A percentile compares a stretch with the other conserved stretches of the same genome.
Evolutionary conservation across 2,797 vertebrate genomes (phyloP).

Genomic region (Tauraco hartlaubi): DNA sequence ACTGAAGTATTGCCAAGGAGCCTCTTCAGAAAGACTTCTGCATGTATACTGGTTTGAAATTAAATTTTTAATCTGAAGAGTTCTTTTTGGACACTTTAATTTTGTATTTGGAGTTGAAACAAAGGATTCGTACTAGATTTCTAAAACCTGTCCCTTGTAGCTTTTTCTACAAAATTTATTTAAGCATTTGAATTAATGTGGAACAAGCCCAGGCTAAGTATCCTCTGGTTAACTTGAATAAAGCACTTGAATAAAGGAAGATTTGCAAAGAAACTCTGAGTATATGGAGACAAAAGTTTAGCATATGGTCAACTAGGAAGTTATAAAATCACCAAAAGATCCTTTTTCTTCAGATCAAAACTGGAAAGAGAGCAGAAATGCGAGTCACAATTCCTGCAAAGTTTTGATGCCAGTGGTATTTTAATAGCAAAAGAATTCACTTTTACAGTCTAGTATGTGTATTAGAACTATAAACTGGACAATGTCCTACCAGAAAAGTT

Average conservation of each 20-base stretch:
- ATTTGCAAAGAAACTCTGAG: neutral
- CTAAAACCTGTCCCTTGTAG: neutral
- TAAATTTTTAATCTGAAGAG: neutral
- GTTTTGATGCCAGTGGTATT: neutral
- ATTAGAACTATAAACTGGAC: neutral
- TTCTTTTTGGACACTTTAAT: neutral
- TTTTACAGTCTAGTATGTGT: neutral
- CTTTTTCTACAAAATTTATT: neutral
- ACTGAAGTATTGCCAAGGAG: neutral
- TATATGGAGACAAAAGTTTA: neutral
- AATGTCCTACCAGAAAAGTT: neutral
- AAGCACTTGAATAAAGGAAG: neutral
- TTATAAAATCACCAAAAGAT: neutral
- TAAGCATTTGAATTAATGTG: neutral
- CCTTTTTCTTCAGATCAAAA: neutral
- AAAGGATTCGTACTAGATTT: neutral
- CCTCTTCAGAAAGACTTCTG: neutral
- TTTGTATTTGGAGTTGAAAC: neutral
- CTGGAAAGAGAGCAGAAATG: neutral
- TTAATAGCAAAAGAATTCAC: conserved; percentile 4
- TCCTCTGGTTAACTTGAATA: neutral
- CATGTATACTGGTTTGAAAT: neutral
- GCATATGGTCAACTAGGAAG: neutral
- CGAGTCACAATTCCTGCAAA: neutral
- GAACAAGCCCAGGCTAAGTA: neutral